Conservation (phyloP, 2,797 vertebrate genomes). For the Poeciliopsis presidionis region DNA sequence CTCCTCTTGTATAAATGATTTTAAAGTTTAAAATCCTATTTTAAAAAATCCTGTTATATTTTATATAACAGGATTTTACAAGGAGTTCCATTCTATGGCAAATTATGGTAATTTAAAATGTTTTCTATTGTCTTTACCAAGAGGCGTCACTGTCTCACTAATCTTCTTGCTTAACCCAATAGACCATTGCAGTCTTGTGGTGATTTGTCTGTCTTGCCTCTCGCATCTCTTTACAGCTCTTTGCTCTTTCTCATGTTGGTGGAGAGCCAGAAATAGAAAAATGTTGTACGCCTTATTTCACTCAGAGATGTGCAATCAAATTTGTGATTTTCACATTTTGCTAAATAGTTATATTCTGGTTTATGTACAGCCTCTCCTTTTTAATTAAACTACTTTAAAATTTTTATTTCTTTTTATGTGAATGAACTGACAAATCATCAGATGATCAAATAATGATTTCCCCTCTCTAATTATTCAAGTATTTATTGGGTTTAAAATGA, state of each 20-base stretch:
- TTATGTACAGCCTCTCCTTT: neutral
- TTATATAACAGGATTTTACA: neutral
- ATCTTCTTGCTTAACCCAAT: neutral
- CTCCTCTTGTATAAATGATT: no score
- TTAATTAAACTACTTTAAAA: neutral
- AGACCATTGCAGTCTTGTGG: neutral
- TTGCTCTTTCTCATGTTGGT: neutral
- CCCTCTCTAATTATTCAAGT: neutral
- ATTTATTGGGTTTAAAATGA: neutral
- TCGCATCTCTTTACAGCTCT: neutral
- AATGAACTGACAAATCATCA: neutral
- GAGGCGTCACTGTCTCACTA: neutral
- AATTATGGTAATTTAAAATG: neutral
- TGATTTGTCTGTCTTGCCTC: neutral
- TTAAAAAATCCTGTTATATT: neutral
- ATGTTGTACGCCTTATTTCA: neutral
- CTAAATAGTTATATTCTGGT: neutral
- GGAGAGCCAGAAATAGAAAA: neutral
- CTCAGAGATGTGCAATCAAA: neutral
- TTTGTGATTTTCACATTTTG: conserved; percentile 26
- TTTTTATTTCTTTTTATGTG: neutral
- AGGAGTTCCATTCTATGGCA: neutral
- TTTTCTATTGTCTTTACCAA: neutral
- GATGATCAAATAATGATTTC: neutral
- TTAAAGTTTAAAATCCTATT: neutral